Conservation (phyloP, 2,888 invertebrate genomes). For the Agrochola lota region DNA sequence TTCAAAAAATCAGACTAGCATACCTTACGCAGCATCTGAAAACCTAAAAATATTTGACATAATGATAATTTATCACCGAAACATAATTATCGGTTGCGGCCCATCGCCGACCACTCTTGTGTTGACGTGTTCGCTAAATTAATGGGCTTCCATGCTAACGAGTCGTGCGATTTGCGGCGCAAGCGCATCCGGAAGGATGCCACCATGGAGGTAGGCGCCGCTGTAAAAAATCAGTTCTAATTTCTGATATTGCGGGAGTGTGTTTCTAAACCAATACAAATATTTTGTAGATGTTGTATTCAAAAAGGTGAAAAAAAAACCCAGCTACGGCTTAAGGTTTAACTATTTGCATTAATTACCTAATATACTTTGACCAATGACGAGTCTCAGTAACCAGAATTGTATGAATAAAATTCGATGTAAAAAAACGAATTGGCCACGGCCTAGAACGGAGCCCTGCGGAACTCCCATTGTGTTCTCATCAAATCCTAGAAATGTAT, state of each 20-base stretch:
- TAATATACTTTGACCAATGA: neutral
- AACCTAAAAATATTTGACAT: conserved; percentile 42
- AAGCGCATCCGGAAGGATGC: conserved; percentile 78
- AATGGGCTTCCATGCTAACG: conserved; percentile 78
- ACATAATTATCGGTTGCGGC: conserved; percentile 74
- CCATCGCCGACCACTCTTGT: conserved; percentile 80
- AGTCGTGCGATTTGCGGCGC: conserved; percentile 79
- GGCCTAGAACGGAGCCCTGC: neutral
- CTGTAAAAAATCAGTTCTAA: conserved; percentile 24
- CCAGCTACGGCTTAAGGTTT: neutral
- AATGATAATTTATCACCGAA: conserved; percentile 63
- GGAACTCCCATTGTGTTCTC: neutral
- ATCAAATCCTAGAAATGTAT: neutral
- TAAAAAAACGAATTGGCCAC: neutral
- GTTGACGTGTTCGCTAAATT: conserved; percentile 83
- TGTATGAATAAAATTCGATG: neutral
- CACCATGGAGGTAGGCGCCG: conserved; percentile 60
- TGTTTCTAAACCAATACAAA: too few relatives aligned
- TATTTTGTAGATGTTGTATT: neutral
- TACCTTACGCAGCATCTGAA: neutral
- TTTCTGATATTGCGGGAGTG: neutral
- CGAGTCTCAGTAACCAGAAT: neutral
- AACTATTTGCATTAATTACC: neutral
- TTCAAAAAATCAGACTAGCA: neutral
- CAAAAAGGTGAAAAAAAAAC: neutral